Conservation (phyloP, 2,797 vertebrate species). For the Eulemur albifrons region DNA sequence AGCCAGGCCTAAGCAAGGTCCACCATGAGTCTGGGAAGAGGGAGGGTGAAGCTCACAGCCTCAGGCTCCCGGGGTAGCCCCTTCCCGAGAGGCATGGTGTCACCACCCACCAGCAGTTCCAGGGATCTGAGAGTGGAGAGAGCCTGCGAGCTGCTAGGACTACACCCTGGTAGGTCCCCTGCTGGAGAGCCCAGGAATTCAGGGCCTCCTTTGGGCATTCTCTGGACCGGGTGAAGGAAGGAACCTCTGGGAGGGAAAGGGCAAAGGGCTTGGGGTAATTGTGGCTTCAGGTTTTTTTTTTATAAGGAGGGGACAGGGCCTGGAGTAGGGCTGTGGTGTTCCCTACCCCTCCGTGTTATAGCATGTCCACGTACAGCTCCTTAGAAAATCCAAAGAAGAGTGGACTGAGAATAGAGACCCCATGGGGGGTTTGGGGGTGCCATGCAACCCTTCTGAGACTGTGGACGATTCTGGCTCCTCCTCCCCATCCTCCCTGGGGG, state of each 20-base stretch:
- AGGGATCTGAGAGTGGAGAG: background rate
- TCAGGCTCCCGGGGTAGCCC: background rate
- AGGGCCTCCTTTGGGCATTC: background rate
- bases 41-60: background rate
- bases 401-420: background rate
- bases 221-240: background rate
- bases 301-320: background rate
- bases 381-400: background rate
- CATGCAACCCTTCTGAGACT: background rate
- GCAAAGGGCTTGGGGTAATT: background rate
- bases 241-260: background rate
- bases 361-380: background rate
- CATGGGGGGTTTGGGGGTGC: background rate
- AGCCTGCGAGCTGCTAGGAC: background rate
- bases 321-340: background rate
- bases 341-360: accelerated
- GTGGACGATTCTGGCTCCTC: background rate
- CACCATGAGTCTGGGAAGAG: background rate
- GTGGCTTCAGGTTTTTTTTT: background rate
- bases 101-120: background rate
- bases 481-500: background rate
- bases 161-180: background rate
- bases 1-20: background rate
- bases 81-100: background rate
- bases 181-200: background rate